phyloP scores from a whole-genome alignment of 2,888 invertebrate species.

The Smittia aterrima region DNA sequence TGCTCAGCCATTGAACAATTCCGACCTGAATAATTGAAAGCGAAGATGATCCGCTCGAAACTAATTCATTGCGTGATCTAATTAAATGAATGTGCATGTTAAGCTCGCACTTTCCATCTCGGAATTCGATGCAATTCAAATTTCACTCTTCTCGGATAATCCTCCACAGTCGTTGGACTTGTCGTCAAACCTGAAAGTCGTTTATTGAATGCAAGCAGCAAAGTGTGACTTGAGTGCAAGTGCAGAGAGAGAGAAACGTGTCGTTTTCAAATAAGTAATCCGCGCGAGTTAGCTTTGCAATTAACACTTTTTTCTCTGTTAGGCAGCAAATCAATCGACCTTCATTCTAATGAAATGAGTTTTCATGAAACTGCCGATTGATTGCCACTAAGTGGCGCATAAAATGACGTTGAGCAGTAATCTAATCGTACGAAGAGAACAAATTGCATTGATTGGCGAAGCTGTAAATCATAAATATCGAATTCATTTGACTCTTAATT shows the following conservation, averaged over 20 bases:
- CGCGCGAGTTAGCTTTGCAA: background rate
- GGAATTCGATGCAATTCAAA: too few species aligned
- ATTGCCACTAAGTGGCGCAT: background rate
- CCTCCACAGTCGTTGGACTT: background rate
- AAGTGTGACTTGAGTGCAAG: background rate
- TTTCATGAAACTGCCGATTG: background rate
- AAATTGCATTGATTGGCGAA: background rate
- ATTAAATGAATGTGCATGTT: too few species aligned
- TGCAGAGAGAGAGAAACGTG: background rate
- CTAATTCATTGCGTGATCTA: background rate
- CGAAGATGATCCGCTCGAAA: background rate
- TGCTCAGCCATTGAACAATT: slow-evolving; percentile 29
- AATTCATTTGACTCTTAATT: background rate
- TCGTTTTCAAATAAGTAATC: background rate
- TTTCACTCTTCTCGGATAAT: background rate
- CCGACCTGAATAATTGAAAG: background rate
- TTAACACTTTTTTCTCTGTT: slow-evolving; percentile 27
- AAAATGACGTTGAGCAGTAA: background rate
- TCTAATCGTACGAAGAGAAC: background rate
- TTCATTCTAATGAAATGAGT: background rate
- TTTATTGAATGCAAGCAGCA: too few species aligned
- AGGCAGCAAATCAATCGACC: slow-evolving; percentile 28
- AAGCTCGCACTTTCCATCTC: too few species aligned
- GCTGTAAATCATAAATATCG: slow-evolving; percentile 2
- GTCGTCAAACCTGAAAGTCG: too few species aligned